phyloP scores from a whole-genome alignment of 2,113 vertebrate species.

The Alligator mississippiensis region DNA sequence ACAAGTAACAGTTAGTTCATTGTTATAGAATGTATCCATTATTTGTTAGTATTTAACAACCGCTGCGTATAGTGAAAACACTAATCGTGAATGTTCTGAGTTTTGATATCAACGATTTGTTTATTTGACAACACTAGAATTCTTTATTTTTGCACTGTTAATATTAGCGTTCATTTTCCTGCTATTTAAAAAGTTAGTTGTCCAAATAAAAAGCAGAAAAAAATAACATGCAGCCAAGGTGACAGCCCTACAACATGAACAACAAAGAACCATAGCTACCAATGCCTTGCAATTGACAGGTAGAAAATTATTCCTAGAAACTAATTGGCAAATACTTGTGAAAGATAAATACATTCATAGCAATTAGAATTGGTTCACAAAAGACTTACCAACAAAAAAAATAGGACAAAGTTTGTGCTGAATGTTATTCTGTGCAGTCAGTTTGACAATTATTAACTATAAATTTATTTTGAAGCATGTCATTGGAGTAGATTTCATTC shows the following conservation, averaged over 20 bases:
- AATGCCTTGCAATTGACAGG: background rate
- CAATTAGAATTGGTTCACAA: background rate
- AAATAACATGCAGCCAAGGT: background rate
- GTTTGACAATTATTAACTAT: background rate
- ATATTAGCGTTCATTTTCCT: background rate
- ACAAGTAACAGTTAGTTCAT: background rate
- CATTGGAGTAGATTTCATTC: background rate
- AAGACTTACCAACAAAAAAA: background rate
- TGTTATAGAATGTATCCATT: background rate
- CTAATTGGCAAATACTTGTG: slow-evolving; percentile 12
- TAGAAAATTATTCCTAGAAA: slow-evolving; percentile 27
- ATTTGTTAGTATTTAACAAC: slow-evolving; percentile 11
- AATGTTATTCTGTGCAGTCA: background rate
- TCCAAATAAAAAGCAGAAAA: slow-evolving; percentile 1
- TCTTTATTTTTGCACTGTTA: background rate
- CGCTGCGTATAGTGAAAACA: background rate
- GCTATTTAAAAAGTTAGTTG: background rate
- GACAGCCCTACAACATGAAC: background rate
- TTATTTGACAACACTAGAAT: background rate
- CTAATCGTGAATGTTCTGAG: background rate
- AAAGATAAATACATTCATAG: background rate
- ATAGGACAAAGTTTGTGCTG: background rate
- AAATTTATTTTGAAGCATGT: background rate
- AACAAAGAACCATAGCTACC: slow-evolving; percentile 19
- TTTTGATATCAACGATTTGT: slow-evolving; percentile 8